Conservation (phyloP, 2,797 vertebrate genomes). For the Cichlasoma orientale region DNA sequence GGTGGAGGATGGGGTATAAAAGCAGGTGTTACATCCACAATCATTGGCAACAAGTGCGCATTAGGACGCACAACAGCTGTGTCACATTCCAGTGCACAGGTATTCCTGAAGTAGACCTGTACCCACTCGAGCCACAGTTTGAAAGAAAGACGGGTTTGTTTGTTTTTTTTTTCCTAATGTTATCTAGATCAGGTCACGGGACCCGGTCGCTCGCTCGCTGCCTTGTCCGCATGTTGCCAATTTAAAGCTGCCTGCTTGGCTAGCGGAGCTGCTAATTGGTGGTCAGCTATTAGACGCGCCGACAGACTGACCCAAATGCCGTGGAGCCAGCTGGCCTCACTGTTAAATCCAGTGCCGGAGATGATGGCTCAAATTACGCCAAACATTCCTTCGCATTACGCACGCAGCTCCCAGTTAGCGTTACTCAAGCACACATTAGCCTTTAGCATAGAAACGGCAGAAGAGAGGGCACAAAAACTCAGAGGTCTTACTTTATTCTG, state of each 20-base stretch:
- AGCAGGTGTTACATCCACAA: not conserved
- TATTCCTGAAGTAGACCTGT: not conserved
- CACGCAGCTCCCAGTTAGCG: conserved; percentile 7
- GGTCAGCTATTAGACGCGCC: conserved; percentile 57
- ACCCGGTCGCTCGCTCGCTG: not conserved
- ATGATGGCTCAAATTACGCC: conserved; percentile 49
- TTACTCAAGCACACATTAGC: not conserved
- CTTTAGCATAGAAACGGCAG: conserved; percentile 28
- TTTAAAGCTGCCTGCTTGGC: conserved; percentile 24
- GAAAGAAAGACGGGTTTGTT: not conserved
- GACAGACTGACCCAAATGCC: conserved; percentile 65
- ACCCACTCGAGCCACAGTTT: not conserved
- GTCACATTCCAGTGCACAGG: not conserved
- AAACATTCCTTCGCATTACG: conserved; percentile 41
- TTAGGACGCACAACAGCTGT: not conserved
- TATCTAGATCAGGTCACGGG: not conserved
- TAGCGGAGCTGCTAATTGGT: conserved; percentile 62
- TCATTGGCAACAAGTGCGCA: conserved; percentile 28
- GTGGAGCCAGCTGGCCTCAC: conserved; percentile 65
- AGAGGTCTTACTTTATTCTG: conserved; percentile 88
- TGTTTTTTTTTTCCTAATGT: not conserved
- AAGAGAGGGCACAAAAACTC: conserved; percentile 14
- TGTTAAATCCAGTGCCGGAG: conserved; percentile 55
- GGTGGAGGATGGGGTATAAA: not conserved
- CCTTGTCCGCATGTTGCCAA: conserved; percentile 15